Evolutionary conservation across 2,888 invertebrate species (phyloP).

Genomic region (Leptinotarsa rubiginosa): DNA sequence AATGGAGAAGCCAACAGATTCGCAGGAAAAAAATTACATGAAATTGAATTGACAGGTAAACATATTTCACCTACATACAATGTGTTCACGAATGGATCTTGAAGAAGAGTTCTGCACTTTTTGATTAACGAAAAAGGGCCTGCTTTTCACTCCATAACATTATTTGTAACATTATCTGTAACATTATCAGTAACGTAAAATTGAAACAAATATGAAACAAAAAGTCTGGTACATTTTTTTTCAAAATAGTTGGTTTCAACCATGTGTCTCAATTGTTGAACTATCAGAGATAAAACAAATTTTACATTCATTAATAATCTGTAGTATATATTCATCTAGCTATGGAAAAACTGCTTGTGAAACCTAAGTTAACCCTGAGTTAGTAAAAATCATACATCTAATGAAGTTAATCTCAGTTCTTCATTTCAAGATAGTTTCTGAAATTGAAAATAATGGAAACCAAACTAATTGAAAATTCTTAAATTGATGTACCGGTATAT

Average conservation of each 20-base stretch:
- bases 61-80: background rate
- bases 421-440: background rate
- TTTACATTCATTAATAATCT: background rate
- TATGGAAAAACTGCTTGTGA: background rate
- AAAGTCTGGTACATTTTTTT: background rate
- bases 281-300: background rate
- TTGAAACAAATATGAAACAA: background rate
- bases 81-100: background rate
- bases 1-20: constrained; percentile 45
- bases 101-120: background rate
- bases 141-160: background rate
- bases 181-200: background rate
- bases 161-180: background rate
- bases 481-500: background rate
- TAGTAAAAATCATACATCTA: background rate
- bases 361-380: background rate
- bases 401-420: background rate
- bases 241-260: background rate
- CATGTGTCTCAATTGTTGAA: background rate
- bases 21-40: constrained; percentile 35
- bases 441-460: background rate
- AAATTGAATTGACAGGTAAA: constrained; percentile 30
- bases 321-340: background rate
- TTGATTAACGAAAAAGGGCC: background rate
- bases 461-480: background rate